Percentiles rank a stretch among this genome's conserved stretches.
These are phyloP conservation scores for Phyllotreta cruciferae DNA, from an alignment of 2,888 invertebrate species.

Conservation along the genomic window DNA sequence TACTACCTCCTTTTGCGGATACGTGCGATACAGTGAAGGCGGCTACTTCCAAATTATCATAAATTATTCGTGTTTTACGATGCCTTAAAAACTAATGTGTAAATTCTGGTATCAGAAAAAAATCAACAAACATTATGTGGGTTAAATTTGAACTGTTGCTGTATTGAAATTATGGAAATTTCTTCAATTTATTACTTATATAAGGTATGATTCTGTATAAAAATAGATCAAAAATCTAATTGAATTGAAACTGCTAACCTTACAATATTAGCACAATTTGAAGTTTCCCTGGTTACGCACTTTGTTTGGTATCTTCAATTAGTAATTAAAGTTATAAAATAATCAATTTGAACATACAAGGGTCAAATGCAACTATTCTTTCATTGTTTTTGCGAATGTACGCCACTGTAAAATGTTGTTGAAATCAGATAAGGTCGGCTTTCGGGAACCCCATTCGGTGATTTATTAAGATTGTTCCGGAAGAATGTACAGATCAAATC, in stretches of 20 bases:
- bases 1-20: slow-evolving; percentile 21
- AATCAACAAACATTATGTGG: no score
- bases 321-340: not conserved
- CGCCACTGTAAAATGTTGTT: slow-evolving; percentile 19
- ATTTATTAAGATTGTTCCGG: slow-evolving; percentile 37
- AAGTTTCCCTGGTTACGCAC: no score
- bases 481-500: slow-evolving; percentile 38
- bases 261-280: no score
- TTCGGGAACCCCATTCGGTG: slow-evolving; percentile 32
- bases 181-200: no score
- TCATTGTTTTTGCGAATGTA: not conserved
- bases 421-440: slow-evolving; percentile 33
- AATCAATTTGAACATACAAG: not conserved
- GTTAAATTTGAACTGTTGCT: no score
- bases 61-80: not conserved
- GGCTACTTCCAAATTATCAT: not conserved
- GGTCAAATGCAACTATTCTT: no score
- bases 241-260: no score
- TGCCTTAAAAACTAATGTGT: no score
- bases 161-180: no score
- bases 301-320: not conserved
- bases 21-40: slow-evolving; percentile 3
- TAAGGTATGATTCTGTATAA: no score
- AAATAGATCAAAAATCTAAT: no score
- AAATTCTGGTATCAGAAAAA: no score